A percentile compares a stretch with the other conserved stretches of the same genome.
These are phyloP conservation scores for Unio delphinus DNA, from an alignment of 2,888 invertebrate genomes.

Conservation along the genomic window DNA sequence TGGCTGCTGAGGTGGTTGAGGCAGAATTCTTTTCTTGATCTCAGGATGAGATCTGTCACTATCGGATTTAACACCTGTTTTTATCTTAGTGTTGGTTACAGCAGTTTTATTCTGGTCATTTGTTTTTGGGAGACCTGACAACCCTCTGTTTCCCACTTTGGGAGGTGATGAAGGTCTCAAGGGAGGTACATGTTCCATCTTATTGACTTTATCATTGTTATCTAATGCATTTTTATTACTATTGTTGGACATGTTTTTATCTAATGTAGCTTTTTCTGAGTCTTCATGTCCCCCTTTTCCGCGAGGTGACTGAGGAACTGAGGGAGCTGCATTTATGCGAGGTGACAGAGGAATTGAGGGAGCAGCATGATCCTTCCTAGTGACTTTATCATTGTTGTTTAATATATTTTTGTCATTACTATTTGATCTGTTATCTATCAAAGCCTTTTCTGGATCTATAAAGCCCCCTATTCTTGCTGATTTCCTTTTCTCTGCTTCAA, in stretches of 20 bases:
- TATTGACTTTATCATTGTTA: background rate
- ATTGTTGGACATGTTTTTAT: background rate
- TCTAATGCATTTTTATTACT: slow-evolving; percentile 1
- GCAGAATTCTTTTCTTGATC: slow-evolving; percentile 1
- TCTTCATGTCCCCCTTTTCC: background rate
- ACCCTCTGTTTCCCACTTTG: background rate
- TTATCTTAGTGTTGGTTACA: background rate
- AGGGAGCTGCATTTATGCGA: too few relatives aligned
- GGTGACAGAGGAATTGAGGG: background rate
- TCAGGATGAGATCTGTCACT: slow-evolving; percentile 1
- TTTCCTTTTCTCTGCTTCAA: slow-evolving; percentile 59
- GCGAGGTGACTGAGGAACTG: background rate
- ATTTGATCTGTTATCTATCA: slow-evolving; percentile 2
- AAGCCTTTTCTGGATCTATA: slow-evolving; percentile 50
- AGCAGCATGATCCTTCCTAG: background rate
- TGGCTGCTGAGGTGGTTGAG: slow-evolving; percentile 1
- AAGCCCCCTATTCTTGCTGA: slow-evolving; percentile 49
- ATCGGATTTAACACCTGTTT: background rate
- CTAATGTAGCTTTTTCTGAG: background rate
- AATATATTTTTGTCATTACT: slow-evolving; percentile 1
- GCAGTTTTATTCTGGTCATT: too few relatives aligned
- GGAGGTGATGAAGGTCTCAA: slow-evolving; percentile 17
- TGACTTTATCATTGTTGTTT: slow-evolving; percentile 1
- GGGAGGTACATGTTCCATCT: background rate
- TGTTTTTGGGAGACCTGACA: too few relatives aligned